Evolutionary conservation across 2,113 vertebrate genomes (phyloP).

Genomic region (Cisticola juncidis): DNA sequence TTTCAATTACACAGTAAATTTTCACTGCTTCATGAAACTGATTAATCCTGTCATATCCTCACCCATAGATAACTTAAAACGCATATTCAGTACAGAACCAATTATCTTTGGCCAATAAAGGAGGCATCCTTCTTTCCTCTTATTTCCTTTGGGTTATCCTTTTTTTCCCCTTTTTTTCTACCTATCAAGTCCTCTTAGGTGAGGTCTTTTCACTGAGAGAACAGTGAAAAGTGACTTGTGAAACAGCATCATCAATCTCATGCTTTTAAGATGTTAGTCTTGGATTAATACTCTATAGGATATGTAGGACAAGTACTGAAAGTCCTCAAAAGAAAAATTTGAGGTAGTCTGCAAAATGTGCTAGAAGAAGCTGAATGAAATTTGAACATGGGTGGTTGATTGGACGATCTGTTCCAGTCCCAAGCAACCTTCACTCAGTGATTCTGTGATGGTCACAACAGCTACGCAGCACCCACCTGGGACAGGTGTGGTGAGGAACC

Average conservation of each 20-base stretch:
- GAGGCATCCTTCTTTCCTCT: not conserved
- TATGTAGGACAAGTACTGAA: not conserved
- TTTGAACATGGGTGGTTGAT: not conserved
- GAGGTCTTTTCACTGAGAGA: not conserved
- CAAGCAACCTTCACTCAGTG: not conserved
- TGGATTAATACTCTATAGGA: not conserved
- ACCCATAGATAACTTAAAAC: not conserved
- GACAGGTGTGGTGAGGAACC: not conserved
- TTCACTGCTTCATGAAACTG: conserved; percentile 18
- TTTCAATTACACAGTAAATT: conserved; percentile 26
- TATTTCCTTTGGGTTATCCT: not conserved
- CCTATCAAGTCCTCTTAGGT: not conserved
- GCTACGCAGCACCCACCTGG: not conserved
- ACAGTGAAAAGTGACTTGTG: not conserved
- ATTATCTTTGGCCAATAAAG: not conserved
- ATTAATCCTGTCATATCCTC: conserved; percentile 13
- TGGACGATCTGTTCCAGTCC: rapidly evolving
- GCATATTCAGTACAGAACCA: not conserved
- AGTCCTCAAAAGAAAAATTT: not conserved
- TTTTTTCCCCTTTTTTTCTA: not conserved
- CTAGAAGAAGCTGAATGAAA: not conserved
- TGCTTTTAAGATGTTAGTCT: not conserved
- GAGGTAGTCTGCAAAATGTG: not conserved
- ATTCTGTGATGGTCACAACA: not conserved
- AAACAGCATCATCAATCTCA: not conserved